These are phyloP conservation scores for Sitobion miscanthi DNA, from an alignment of 1,140 invertebrate genomes.

Conservation along the genomic window DNA sequence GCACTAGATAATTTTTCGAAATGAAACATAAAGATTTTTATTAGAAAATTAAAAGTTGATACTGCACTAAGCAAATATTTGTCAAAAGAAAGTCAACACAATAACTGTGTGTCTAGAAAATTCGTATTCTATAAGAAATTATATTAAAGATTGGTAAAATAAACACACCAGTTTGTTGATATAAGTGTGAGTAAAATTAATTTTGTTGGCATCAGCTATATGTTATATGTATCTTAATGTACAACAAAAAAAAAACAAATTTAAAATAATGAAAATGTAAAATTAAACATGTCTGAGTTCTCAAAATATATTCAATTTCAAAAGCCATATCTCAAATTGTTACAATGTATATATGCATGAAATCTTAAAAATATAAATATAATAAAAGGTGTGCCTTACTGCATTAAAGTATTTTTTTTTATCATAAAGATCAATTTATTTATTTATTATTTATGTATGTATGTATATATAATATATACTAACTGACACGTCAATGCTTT, in stretches of 20 bases:
- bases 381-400: not conserved
- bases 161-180: not conserved
- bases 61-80: not conserved
- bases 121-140: not conserved
- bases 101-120: not conserved
- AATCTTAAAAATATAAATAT: not conserved
- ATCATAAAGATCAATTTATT: no score
- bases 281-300: not conserved
- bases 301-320: not conserved
- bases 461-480: no score
- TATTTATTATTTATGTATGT: no score
- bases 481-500: no score
- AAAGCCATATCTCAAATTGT: not conserved
- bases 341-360: not conserved
- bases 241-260: not conserved
- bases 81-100: not conserved
- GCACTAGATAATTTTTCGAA: not conserved
- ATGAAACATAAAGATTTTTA: not conserved
- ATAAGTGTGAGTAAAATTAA: not conserved
- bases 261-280: not conserved
- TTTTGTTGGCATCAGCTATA: not conserved
- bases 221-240: not conserved
- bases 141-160: not conserved
- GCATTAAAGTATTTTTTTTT: no score
- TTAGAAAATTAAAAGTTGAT: not conserved